Conservation (phyloP, 2,113 vertebrate genomes). For the Syngnathus typhle region DNA sequence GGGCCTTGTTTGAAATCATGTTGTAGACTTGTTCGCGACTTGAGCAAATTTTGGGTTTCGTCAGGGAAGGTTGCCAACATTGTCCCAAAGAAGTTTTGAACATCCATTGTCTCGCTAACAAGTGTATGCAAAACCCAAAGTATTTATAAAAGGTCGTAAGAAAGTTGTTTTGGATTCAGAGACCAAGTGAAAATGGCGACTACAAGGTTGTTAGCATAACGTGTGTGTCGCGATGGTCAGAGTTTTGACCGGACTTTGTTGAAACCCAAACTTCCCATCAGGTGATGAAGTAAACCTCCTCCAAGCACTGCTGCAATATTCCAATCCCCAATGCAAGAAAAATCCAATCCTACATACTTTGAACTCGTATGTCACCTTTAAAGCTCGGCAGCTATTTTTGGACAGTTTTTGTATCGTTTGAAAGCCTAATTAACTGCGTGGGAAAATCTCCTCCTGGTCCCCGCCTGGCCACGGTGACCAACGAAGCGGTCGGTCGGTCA, state of each 20-base stretch:
- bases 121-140: too few relatives aligned
- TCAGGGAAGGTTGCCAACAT: too few relatives aligned
- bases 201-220: too few relatives aligned
- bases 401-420: not conserved
- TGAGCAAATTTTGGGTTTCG: too few relatives aligned
- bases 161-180: too few relatives aligned
- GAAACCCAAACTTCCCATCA: not conserved
- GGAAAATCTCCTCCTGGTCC: slow-evolving; percentile 20
- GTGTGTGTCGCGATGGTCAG: too few relatives aligned
- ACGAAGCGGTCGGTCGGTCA: not conserved
- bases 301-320: not conserved
- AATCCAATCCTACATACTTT: slow-evolving; percentile 19
- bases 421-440: slow-evolving; percentile 5
- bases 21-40: not conserved
- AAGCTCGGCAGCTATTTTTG: slow-evolving; percentile 40
- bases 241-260: slow-evolving; percentile 9
- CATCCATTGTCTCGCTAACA: too few relatives aligned
- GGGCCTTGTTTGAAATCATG: not conserved
- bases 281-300: slow-evolving; percentile 27
- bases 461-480: slow-evolving; percentile 6
- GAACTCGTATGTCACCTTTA: slow-evolving; percentile 21
- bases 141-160: too few relatives aligned
- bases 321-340: not conserved
- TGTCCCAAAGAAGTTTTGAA: too few relatives aligned
- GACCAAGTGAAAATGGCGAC: too few relatives aligned